phyloP scores from a whole-genome alignment of 2,113 vertebrate genomes.

The Enhydra lutris region DNA sequence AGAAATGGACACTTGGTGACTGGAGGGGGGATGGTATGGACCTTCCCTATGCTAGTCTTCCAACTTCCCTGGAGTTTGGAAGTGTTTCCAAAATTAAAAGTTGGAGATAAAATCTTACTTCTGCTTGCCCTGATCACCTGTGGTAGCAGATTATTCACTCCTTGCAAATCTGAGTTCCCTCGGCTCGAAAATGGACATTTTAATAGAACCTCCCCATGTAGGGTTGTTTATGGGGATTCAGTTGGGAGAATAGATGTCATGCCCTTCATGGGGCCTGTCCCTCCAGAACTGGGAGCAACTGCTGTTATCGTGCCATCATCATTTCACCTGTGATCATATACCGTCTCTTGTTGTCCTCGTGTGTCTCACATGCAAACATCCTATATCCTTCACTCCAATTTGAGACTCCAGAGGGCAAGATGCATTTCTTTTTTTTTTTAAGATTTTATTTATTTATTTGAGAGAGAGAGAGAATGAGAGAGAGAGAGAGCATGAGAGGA shows the following conservation, averaged over 20 bases:
- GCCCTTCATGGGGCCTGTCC: neutral
- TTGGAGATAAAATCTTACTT: neutral
- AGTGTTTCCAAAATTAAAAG: conserved; percentile 5
- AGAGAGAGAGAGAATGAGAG: too few relatives aligned
- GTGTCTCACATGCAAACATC: neutral
- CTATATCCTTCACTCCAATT: neutral
- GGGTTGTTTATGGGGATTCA: neutral
- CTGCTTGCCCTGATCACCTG: neutral
- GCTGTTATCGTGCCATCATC: neutral
- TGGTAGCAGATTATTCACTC: neutral
- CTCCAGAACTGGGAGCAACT: neutral
- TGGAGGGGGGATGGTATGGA: neutral
- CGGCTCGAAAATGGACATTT: neutral
- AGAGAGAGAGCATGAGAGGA: too few relatives aligned
- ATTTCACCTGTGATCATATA: neutral
- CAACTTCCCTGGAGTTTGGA: neutral
- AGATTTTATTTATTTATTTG: too few relatives aligned
- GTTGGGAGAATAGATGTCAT: neutral
- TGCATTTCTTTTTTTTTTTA: neutral
- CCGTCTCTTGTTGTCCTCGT: neutral
- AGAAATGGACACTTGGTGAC: neutral
- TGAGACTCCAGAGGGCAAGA: neutral
- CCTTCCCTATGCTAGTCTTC: neutral
- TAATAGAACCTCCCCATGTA: neutral
- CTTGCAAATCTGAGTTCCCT: neutral